Base-by-base conservation (phyloP, 2,113 vertebrate genomes). In the Clinocottus analis region DNA sequence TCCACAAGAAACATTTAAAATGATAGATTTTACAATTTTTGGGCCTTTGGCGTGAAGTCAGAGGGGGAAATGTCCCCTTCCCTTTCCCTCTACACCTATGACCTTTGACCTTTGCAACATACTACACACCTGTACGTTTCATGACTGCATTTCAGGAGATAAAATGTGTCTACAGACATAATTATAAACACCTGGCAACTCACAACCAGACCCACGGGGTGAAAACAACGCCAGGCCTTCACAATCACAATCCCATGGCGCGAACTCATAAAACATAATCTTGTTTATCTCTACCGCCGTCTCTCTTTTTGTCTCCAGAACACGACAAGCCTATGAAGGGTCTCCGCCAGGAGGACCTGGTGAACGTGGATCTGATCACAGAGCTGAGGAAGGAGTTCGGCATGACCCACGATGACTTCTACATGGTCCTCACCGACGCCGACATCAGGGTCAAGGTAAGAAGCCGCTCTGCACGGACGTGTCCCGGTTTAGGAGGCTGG, bases 351-450 rank as follows among this genome's bases (percentile, higher is more conserved):
- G 97, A 97, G 89, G 97, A 98, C 25, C 92, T 98, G 68, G 93
- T 97, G 82, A 98, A 98, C 91, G 96, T 98, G 86, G 95, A 96
- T 35, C 96, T 99, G 85, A 98, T 99, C 76, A 94, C 93, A 0
- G 97, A 99, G 79, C 94, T 99, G 85, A 96, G 98, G 77, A 98
- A 96, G 82, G 97, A 97, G 77, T 99, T 96, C 9, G 94, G 96
- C 37, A 98, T 99, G 97, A 97, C 92, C n/a, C 95, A 96, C 37
- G 96, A 97, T 69, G 97, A 98, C 82, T 99, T 99, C 95, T 97
- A 97, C 92, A 98, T 99, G 97, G 96, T 98, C 45, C 92, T 99
- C 77, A 98, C 97, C 0, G 98, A 99, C 65, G 92, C 92, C 6
- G 98, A 99, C 90, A 96, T 98, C 93, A 97, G 95, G 82, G 96